A percentile compares a stretch with the other conserved stretches of the same genome.
Conservation (phyloP, 2,797 vertebrate species). For the Pelochelys cantorii region DNA sequence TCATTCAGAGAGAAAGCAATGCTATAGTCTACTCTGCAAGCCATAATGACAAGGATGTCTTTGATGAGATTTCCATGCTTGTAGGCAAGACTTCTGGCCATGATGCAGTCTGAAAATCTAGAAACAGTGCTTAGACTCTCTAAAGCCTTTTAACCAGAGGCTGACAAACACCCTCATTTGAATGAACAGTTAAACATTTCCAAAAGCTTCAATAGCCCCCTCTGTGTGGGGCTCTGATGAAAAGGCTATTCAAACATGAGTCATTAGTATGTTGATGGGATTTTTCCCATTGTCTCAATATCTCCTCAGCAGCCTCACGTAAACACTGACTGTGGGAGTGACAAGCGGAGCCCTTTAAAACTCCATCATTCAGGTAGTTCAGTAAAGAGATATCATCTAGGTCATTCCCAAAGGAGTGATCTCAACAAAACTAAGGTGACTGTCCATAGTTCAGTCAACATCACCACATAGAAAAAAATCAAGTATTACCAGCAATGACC, state of each 20-base stretch:
- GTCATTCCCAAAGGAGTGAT: background rate
- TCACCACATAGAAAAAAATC: background rate
- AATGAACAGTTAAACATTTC: slow-evolving; percentile 20
- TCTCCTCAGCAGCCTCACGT: background rate
- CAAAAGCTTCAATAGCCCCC: slow-evolving; percentile 44
- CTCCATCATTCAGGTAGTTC: background rate
- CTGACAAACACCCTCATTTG: slow-evolving; percentile 13
- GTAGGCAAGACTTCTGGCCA: background rate
- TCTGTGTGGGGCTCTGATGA: background rate
- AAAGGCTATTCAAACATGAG: background rate
- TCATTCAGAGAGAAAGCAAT: background rate
- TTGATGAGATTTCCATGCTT: background rate
- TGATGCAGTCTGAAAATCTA: background rate
- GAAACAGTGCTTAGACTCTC: background rate
- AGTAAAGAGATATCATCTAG: background rate
- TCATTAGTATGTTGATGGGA: background rate
- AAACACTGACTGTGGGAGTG: background rate
- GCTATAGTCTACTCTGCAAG: background rate
- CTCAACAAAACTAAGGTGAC: background rate
- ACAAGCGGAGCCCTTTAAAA: background rate
- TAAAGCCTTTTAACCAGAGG: background rate
- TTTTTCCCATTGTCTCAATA: too few relatives aligned
- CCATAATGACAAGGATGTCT: background rate
- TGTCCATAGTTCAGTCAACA: background rate
- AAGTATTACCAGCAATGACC: background rate